Conservation (phyloP, 2,888 invertebrate genomes). For the Ectobius pallidus region DNA sequence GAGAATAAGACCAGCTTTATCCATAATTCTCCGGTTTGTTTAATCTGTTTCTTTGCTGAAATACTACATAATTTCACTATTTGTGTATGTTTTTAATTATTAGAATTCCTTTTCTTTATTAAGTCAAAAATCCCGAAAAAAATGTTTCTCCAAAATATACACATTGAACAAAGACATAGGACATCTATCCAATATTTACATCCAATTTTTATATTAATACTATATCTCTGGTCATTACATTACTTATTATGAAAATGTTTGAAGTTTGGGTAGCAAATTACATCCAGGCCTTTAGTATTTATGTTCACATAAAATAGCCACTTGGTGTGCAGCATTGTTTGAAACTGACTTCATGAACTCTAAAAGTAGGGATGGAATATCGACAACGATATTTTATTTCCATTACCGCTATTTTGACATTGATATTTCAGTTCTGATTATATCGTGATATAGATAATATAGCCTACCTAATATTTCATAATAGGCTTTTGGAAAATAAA, state of each 20-base stretch:
- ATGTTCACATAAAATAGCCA: too few species aligned
- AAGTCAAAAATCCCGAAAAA: slow-evolving; percentile 2
- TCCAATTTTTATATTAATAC: slow-evolving; percentile 3
- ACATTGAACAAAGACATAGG: slow-evolving; percentile 6
- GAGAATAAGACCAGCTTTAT: background rate
- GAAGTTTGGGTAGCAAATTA: background rate
- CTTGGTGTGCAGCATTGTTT: too few species aligned
- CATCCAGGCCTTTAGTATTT: slow-evolving; percentile 3
- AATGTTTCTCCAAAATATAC: slow-evolving; percentile 5
- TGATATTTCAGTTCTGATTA: too few species aligned
- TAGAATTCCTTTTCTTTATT: background rate
- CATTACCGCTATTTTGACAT: too few species aligned
- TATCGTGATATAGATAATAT: too few species aligned
- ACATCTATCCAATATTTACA: slow-evolving; percentile 3
- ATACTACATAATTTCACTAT: background rate
- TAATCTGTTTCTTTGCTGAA: background rate
- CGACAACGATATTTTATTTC: too few species aligned
- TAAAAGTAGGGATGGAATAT: too few species aligned
- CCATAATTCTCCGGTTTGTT: slow-evolving; percentile 2
- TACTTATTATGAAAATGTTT: background rate
- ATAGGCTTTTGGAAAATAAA: too few species aligned
- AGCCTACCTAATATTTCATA: too few species aligned
- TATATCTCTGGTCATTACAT: background rate
- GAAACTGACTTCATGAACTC: too few species aligned
- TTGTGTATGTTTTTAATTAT: background rate